These are phyloP conservation scores for Holacanthus passer DNA, from an alignment of 2,113 vertebrate genomes.

Conservation along the genomic window DNA sequence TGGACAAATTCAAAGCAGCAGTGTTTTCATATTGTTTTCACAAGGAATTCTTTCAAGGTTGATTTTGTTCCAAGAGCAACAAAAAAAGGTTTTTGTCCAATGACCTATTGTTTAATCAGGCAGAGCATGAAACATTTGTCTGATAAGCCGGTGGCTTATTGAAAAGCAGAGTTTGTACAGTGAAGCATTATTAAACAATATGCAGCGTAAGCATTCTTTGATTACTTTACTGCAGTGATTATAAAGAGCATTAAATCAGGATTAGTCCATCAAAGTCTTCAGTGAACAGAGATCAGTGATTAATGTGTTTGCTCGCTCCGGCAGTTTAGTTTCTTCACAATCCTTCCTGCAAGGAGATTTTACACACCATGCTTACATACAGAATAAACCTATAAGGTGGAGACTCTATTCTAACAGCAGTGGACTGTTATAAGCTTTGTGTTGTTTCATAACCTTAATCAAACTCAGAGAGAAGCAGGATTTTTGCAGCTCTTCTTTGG, in stretches of 20 bases:
- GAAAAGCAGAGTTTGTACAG: neutral
- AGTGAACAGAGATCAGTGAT: slow-evolving; percentile 4
- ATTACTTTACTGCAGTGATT: neutral
- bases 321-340: neutral
- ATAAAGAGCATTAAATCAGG: neutral
- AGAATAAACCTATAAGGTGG: neutral
- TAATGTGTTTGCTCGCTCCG: slow-evolving; percentile 12
- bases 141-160: neutral
- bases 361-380: neutral
- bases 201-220: neutral
- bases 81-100: neutral
- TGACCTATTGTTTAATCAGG: neutral
- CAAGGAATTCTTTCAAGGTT: neutral
- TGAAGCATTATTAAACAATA: neutral
- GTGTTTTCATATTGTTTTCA: neutral
- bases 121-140: neutral
- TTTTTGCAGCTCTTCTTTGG: neutral
- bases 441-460: too few species aligned
- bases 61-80: neutral
- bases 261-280: neutral
- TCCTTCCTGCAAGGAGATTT: slow-evolving; percentile 29
- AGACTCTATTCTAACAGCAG: neutral
- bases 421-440: too few species aligned
- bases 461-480: neutral
- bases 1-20: neutral